Base-by-base conservation (phyloP, 1,140 invertebrate genomes). In the Drosophila hydei region DNA sequence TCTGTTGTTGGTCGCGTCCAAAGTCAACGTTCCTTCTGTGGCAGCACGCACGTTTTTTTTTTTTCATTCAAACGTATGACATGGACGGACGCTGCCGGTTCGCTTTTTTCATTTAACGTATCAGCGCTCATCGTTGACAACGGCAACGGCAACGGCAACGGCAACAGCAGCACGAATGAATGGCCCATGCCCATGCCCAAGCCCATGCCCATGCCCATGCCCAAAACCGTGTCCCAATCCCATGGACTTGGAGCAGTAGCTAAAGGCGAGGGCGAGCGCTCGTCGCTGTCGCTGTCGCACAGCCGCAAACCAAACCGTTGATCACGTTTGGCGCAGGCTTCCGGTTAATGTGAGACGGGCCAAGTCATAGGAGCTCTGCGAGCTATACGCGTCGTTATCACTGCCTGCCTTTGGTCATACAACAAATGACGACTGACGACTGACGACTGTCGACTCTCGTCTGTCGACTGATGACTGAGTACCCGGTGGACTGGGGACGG, bases 301-400 rank as follows among this genome's bases (percentile, higher is more conserved):
- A 90, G 87, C 88, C 88, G 79, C 89, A 75, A 69, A 84, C 62
- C 79, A 64, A 90, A 89, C 89, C 61, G 84, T 87, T 89, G 89
- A 90, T 90, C 89, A 90, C 89, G 84, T 90, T 90, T 90, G 89
- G 89, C 84, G 84, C 79, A 90, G 89, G 89, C 89, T 90, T 90
- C 89, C 89, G 89, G 89, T 90, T 90, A 89, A 90, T 88, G 79
- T 42, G 63, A 23, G 62, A 43, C 52, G 33, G 64, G 30, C 38
- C 78, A 45, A 64, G 54, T 59, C 77, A 72, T 68, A 77, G 78
- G 68, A 84, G 75, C 62, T 33, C 52, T 36, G 72, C 54, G 43
- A 36, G 38, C 38, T 40, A 40, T 40, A 40, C 21, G 25, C 5
- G 47, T 56, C 59, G 62, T 63, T 72, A 71, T 71, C 68, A 71